Base-by-base conservation (phyloP, 2,888 invertebrate species). In the Archips crataeganus region DNA sequence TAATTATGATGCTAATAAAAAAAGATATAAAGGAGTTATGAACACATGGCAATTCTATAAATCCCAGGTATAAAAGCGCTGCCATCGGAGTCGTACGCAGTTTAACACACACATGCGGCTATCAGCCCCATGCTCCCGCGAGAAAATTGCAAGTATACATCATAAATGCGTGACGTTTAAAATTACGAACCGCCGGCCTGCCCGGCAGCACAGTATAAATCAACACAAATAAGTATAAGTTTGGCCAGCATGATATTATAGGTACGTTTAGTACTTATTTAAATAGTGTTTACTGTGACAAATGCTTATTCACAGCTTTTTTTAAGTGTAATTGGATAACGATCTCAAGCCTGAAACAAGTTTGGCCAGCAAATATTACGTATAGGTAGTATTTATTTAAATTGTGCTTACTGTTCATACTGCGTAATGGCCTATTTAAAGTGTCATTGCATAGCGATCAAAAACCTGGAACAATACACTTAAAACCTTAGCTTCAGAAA, bases 141-240 rank as follows among this genome's bases (percentile, higher is more conserved):
- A 90, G 92, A 92, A 92, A 92, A 93, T 92, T 92, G 91, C 90
- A 86, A 88, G 89, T 90, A 93, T 94, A 92, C 91, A 93, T 93
- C 92, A 93, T 91, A 90, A 85, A 92, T 89, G 90, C 88, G 90
- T 92, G 93, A 93, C 93, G 90, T 92, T 92, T 91, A 91, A 92
- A 93, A 93, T 91, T 92, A 90, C 90, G 86, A 82, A 81, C 83
- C 84, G 63, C 87, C 65, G 51, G 51, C 36, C 83, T 86, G 86
- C 87, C 84, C 85, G 85, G 84, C 86, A 81, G 79, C 82, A 83
- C 84, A 80, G 84, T 85, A 90, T 93, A 93, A 92, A 93, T 92
- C 91, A 93, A 85, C 86, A 83, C 85, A 85, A 89, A 89, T 87
- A 85, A 89, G 89, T 87, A 89, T 88, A 91, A 90, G 87, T 90